Evolutionary conservation across 2,113 vertebrate species (phyloP), one percentile per base, ranked within the genome.

Genomic region (Pluvianellus socialis): DNA sequence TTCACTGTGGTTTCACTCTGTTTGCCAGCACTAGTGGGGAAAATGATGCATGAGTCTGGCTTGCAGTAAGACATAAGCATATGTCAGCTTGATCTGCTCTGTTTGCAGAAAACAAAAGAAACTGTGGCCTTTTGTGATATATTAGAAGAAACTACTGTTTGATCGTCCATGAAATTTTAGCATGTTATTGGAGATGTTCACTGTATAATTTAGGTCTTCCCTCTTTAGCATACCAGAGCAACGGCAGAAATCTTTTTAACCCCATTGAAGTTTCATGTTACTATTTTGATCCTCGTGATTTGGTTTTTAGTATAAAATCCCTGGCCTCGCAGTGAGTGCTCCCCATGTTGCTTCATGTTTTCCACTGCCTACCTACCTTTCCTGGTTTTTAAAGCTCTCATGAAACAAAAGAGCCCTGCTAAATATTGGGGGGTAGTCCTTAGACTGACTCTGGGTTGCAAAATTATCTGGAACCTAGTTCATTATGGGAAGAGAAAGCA

Each of bases 301-400:
- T 12, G 21, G 14, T 71, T 97, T 98, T 96, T 63, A 82, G 84
- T 86, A 92, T 44, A 82, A 88, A 96, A 94, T 94, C 77, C 40
- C 27, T 1, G 7, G 86, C 90, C 81, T 97, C 23, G 58, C 56
- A 61, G 59, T 30, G 80, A 96, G 71, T 7, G 12, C 86, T 95
- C 9, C 44, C 85, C 88, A 0, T 94, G 94, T 97, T 95, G 74
- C 67, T 98, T 98, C 97, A 79, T 88, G 97, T 95, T 97, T 97
- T 94, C 80, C 44, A 58, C 92, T 96, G 68, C 91, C 82, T 94
- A 4, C 32, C 27, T 53, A 42, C 83, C 53, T 91, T 80, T 77
- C 90, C 95, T 85, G 95, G 94, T 65, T 94, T 74, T 93, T 88
- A 92, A 96, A 97, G 62, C 35, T 82, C 44, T 73, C 9, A 17